Evolutionary conservation across 2,797 vertebrate genomes (phyloP).

Genomic region (Threskiornis aethiopicus): DNA sequence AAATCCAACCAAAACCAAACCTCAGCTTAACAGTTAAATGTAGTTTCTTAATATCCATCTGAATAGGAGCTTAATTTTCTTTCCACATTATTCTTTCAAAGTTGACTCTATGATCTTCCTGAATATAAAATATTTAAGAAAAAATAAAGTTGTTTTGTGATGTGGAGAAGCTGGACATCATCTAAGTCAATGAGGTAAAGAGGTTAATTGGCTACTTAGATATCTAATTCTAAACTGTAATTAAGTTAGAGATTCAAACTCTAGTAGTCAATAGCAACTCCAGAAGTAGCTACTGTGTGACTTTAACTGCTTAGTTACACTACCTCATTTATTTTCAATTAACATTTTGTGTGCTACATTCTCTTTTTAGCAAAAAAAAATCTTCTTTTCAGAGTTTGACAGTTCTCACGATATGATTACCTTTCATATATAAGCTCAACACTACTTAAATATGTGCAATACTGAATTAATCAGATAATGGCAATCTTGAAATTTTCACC

Average conservation of each 20-base stretch:
- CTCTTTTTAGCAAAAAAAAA: not conserved
- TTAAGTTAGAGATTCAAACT: not conserved
- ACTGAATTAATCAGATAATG: not conserved
- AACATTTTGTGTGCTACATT: not conserved
- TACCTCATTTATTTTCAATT: not conserved
- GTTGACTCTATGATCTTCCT: not conserved
- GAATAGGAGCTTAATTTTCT: not conserved
- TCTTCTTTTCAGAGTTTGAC: not conserved
- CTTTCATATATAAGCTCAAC: not conserved
- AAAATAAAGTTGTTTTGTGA: not conserved
- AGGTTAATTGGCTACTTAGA: not conserved
- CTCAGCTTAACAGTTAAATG: not conserved
- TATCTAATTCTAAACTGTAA: not conserved
- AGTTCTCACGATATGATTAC: not conserved
- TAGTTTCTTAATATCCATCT: not conserved
- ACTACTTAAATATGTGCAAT: not conserved
- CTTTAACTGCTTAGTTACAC: not conserved
- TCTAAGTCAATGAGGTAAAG: not conserved
- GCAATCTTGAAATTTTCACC: not conserved
- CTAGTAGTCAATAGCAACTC: not conserved
- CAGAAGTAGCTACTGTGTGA: not conserved
- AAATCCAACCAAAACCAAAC: not conserved
- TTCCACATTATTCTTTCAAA: not conserved
- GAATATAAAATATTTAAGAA: not conserved
- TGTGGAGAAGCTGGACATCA: not conserved